Conservation (phyloP, 2,797 vertebrate species). For the Hemibagrus guttatus region DNA sequence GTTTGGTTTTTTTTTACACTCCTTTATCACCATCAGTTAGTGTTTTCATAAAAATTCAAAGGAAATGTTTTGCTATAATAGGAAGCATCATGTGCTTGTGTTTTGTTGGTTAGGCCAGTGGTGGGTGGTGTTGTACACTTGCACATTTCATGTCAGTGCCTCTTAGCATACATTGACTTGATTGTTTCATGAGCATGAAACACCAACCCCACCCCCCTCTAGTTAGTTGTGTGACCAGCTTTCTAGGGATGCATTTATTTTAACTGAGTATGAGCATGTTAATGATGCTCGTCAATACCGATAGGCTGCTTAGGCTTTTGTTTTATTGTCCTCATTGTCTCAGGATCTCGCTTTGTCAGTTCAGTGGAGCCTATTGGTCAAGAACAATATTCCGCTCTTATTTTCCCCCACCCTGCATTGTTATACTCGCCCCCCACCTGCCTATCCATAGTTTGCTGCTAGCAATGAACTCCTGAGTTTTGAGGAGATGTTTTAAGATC, state of each 20-base stretch:
- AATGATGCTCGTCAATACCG: too few species aligned
- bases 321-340: background rate
- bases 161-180: background rate
- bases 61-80: background rate
- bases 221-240: background rate
- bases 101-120: background rate
- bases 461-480: background rate
- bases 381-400: background rate
- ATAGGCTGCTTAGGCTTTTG: background rate
- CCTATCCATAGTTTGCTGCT: background rate
- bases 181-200: background rate
- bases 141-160: background rate
- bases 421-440: too few species aligned
- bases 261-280: background rate
- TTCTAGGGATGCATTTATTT: background rate
- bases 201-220: too few species aligned
- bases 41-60: background rate
- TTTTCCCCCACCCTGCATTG: background rate
- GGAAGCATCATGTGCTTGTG: background rate
- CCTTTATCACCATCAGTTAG: background rate
- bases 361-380: background rate
- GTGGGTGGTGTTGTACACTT: background rate
- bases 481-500: background rate
- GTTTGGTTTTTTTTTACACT: slow-evolving; percentile 46
- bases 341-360: too few species aligned